These are phyloP conservation scores for Alauda arvensis DNA, from an alignment of 2,797 vertebrate species.

Conservation along the genomic window DNA sequence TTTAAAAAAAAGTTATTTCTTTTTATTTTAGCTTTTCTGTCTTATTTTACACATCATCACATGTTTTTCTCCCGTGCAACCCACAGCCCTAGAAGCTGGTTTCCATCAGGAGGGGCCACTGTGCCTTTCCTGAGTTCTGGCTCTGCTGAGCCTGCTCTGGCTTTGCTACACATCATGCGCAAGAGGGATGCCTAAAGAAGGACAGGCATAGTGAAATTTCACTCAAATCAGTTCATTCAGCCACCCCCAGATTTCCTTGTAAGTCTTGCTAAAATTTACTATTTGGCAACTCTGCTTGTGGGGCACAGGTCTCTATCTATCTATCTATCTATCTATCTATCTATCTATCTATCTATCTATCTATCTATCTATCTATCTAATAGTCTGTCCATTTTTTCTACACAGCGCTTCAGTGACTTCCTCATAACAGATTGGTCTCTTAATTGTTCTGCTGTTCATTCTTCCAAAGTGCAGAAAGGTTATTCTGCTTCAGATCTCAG, in stretches of 20 bases:
- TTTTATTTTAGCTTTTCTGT: neutral
- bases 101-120: neutral
- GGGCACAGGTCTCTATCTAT: neutral
- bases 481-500: constrained; percentile 55
- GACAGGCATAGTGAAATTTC: neutral
- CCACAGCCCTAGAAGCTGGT: neutral
- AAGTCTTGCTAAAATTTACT: neutral
- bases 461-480: constrained; percentile 55
- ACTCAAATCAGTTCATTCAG: neutral
- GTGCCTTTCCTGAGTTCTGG: neutral
- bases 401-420: constrained; percentile 20
- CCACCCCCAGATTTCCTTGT: neutral
- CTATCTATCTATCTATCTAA: neutral
- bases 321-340: neutral
- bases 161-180: accelerated
- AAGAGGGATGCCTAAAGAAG: neutral
- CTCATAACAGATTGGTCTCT: constrained; percentile 11
- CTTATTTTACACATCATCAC: neutral
- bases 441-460: constrained; percentile 47
- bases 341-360: neutral
- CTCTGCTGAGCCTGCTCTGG: neutral
- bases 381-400: neutral
- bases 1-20: neutral
- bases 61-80: neutral
- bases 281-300: neutral